Evolutionary conservation across 2,797 vertebrate genomes (phyloP), one percentile per base, ranked within the genome.

Genomic region (Helostoma temminkii): DNA sequence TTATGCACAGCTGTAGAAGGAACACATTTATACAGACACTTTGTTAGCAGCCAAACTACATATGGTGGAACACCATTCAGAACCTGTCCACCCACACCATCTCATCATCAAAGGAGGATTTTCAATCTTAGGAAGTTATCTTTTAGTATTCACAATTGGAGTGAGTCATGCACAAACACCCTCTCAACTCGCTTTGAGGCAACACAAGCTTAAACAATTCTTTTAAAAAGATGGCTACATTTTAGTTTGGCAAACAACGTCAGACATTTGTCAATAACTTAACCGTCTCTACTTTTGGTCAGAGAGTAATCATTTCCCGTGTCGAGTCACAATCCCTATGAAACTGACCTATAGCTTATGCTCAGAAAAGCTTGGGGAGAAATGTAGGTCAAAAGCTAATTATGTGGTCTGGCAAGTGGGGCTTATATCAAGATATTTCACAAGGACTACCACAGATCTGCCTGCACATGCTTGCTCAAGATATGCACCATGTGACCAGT

Each of bases 371-470:
- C 81, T 74, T 48, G 66, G 53, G 58, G 60, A 82, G 82, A 85
- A 90, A 93, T 92, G 87, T 91, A 87, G 91, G 90, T 93, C 90
- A 92, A 91, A 91, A 91, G 89, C 88, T 91, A 92, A 93, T 91
- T 81, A 90, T 80, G 89, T 89, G 86, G 88, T 86, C 86, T 85
- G 80, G 87, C 81, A 87, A 90, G 82, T 78, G 80, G 63, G 67
- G 89, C 89, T 92, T 92, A 88, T 80, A 90, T 89, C 73, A 80
- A 89, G 84, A 87, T 82, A 86, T 90, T 90, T 91, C 87, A 85
- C 82, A 91, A 90, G 82, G 84, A 85, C 82, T 84, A 76, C 77
- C 66, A 57, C 79, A 83, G 83, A 82, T 88, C 80, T 86, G 85
- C 83, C 83, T 71, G 82, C 84, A 90, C 89, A 89, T 70, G 88